Percentiles rank a stretch among this genome's conserved stretches.
Conservation (phyloP, 2,888 invertebrate species). For the Hecatera dysodea region DNA sequence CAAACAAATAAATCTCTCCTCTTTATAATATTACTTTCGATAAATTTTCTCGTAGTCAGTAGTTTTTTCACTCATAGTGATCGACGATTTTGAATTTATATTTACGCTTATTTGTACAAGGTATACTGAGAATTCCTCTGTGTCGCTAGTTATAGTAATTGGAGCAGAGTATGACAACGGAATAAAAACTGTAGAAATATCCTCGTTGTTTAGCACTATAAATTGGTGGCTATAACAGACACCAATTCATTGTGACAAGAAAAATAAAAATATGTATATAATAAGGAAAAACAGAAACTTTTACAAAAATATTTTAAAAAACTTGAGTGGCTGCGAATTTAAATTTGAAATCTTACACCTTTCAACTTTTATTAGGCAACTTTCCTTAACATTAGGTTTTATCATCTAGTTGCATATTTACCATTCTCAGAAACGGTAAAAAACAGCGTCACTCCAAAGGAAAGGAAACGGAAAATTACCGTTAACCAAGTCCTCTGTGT, state of each 20-base stretch:
- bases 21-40: too few relatives aligned
- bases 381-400: neutral
- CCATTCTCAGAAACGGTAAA: slow-evolving; percentile 3
- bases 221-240: neutral
- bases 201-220: neutral
- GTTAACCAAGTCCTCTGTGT: neutral
- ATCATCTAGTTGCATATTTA: slow-evolving; percentile 1
- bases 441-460: neutral
- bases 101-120: neutral
- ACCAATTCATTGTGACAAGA: too few relatives aligned
- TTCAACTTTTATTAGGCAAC: neutral
- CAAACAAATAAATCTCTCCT: too few relatives aligned
- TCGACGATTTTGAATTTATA: neutral
- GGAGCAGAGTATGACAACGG: neutral
- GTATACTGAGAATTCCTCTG: neutral
- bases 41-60: too few relatives aligned
- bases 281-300: neutral
- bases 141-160: slow-evolving; percentile 7
- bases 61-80: neutral
- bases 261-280: neutral
- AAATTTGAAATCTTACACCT: neutral
- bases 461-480: slow-evolving; percentile 15
- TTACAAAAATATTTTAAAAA: neutral
- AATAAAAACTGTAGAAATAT: neutral
- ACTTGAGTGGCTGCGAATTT: too few relatives aligned